Conservation (phyloP, 1,140 invertebrate genomes). For the Drosophila funebris region DNA sequence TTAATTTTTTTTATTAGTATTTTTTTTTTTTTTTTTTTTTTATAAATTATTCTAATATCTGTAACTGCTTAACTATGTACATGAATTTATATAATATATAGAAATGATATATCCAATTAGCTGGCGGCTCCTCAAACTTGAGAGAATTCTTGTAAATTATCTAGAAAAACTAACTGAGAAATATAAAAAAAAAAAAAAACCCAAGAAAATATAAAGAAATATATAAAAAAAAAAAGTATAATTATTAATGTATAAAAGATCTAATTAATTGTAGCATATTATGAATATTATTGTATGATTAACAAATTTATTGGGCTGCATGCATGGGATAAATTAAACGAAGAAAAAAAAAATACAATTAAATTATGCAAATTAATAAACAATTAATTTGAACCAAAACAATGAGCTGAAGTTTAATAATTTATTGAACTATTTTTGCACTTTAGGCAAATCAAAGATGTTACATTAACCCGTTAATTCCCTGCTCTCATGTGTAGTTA, state of each 20-base stretch:
- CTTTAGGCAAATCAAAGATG: not conserved
- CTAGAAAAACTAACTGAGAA: slow-evolving; percentile 27
- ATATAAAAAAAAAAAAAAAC: slow-evolving; percentile 1
- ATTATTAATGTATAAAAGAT: slow-evolving; percentile 58
- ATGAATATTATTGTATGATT: slow-evolving; percentile 48
- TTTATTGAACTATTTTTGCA: not conserved
- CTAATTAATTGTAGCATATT: slow-evolving; percentile 70
- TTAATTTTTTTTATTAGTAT: slow-evolving; percentile 8
- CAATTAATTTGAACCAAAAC: slow-evolving; percentile 73
- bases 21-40: slow-evolving; percentile 23
- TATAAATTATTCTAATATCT: no score
- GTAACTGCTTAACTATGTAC: slow-evolving; percentile 39
- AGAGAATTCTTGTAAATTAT: slow-evolving; percentile 59
- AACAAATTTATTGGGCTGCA: slow-evolving; percentile 63
- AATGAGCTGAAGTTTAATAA: not conserved
- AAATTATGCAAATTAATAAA: slow-evolving; percentile 76
- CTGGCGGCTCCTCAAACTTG: slow-evolving; percentile 12
- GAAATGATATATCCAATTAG: slow-evolving; percentile 17
- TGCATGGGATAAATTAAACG: slow-evolving; percentile 58
- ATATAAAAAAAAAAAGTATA: slow-evolving; percentile 24
- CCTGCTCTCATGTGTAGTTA: not conserved
- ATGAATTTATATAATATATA: slow-evolving; percentile 44
- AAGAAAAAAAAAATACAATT: slow-evolving; percentile 51
- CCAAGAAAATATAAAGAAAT: no score
- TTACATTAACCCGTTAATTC: not conserved